phyloP scores from a whole-genome alignment of 2,888 invertebrate species.

The Xestoiulus laeticollis region DNA sequence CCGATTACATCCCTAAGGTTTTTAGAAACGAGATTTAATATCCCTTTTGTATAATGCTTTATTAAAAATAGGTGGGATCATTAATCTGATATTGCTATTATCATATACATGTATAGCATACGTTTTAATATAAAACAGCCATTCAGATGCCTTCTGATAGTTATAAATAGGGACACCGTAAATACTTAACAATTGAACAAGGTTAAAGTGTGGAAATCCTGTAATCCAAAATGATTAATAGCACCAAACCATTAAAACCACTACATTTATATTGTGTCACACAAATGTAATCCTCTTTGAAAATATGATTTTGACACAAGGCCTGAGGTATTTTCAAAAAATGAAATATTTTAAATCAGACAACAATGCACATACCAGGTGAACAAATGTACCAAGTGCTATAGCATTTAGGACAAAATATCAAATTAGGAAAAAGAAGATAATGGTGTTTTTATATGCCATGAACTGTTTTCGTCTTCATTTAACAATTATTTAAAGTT shows the following conservation, averaged over 20 bases:
- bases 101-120: background rate
- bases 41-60: background rate
- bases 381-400: too few relatives aligned
- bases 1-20: background rate
- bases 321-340: background rate
- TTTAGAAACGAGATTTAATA: background rate
- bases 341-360: background rate
- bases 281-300: background rate
- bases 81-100: background rate
- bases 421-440: too few relatives aligned
- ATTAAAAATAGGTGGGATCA: background rate
- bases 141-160: background rate
- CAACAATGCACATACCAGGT: too few relatives aligned
- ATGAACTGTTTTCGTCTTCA: too few relatives aligned
- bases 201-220: too few relatives aligned
- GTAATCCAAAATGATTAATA: too few relatives aligned
- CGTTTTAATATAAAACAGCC: constrained; percentile 3
- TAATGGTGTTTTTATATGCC: too few relatives aligned
- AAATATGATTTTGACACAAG: background rate
- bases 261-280: background rate
- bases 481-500: too few relatives aligned
- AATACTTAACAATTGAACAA: background rate
- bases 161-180: background rate
- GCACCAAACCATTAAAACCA: too few relatives aligned
- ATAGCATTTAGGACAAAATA: too few relatives aligned